These are phyloP conservation scores for Nomada fabriciana DNA, from an alignment of 2,888 invertebrate species.

Conservation along the genomic window DNA sequence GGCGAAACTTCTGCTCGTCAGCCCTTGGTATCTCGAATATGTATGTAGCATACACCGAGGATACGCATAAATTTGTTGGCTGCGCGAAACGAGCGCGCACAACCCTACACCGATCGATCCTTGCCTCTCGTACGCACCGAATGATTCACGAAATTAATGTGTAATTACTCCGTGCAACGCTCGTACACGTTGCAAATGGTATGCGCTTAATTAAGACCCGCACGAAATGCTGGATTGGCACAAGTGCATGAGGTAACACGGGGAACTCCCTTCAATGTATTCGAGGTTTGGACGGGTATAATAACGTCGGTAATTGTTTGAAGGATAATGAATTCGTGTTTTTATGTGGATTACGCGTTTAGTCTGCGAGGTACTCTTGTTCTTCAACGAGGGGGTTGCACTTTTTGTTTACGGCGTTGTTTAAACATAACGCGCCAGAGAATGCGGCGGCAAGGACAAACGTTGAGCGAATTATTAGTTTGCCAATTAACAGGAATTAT, in stretches of 20 bases:
- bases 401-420: not conserved
- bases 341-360: not conserved
- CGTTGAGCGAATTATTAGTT: no score
- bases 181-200: conserved; percentile 8
- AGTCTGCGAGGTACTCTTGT: not conserved
- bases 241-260: not conserved
- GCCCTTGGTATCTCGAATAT: conserved; percentile 58
- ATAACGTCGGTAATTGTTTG: conserved; percentile 2
- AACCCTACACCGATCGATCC: conserved; percentile 21
- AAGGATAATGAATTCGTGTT: conserved; percentile 14
- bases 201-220: conserved; percentile 36
- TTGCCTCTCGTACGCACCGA: conserved; percentile 12
- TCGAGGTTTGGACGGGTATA: not conserved
- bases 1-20: conserved; percentile 45
- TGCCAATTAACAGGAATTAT: no score
- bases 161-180: conserved; percentile 20
- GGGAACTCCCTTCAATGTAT: not conserved
- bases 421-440: not conserved
- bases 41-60: conserved; percentile 18
- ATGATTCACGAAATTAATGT: conserved; percentile 45
- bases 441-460: not conserved
- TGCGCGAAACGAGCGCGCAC: conserved; percentile 12
- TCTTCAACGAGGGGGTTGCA: not conserved
- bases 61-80: conserved; percentile 60
- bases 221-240: conserved; percentile 5